These are phyloP conservation scores for Porites evermanni DNA, from an alignment of 92 coral and sea anemone genomes.

Conservation along the genomic window DNA sequence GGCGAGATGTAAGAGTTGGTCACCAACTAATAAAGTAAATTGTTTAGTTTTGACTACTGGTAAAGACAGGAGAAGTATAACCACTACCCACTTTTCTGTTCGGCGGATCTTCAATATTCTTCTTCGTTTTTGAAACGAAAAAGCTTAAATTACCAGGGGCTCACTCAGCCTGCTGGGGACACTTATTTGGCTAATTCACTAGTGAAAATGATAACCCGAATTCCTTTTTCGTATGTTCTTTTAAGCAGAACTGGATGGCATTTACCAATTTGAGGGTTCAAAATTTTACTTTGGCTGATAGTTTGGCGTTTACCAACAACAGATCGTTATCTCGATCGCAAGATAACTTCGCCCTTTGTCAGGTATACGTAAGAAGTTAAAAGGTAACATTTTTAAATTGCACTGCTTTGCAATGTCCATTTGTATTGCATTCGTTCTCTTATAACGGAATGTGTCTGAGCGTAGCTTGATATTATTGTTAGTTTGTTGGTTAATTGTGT, in stretches of 20 bases:
- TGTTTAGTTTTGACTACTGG: too few relatives aligned
- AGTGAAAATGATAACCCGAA: not conserved
- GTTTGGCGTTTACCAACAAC: not conserved
- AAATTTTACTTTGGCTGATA: not conserved
- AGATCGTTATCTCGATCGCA: not conserved
- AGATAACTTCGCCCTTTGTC: not conserved
- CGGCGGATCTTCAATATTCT: too few relatives aligned
- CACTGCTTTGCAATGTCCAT: not conserved
- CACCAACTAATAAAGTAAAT: too few relatives aligned
- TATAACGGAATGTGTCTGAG: too few relatives aligned
- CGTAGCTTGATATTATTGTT: too few relatives aligned
- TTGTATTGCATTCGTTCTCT: not conserved
- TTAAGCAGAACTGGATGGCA: slow-evolving; percentile 10
- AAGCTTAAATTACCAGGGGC: too few relatives aligned
- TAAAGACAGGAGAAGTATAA: too few relatives aligned
- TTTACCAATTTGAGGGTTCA: not conserved
- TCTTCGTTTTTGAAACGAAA: too few relatives aligned
- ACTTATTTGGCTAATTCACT: not conserved
- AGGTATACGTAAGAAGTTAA: not conserved
- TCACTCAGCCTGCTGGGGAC: not conserved
- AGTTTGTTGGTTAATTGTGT: too few relatives aligned
- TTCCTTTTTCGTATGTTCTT: not conserved
- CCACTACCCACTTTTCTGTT: too few relatives aligned
- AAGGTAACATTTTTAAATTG: too few relatives aligned
- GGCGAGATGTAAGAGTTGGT: too few relatives aligned